Conservation (phyloP, 2,797 vertebrate species). For the Rachycentron canadum region DNA sequence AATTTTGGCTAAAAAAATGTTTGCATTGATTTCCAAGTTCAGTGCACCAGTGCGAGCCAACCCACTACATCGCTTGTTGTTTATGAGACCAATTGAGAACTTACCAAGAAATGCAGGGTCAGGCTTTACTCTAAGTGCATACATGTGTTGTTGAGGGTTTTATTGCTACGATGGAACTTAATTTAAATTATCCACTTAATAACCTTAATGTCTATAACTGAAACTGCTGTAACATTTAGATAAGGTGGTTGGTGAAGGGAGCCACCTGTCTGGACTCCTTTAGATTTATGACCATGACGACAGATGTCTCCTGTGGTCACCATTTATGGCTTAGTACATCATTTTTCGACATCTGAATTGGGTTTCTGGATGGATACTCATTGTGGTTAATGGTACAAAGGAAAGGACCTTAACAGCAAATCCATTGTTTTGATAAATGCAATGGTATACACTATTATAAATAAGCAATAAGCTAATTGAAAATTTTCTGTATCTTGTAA, state of each 20-base stretch:
- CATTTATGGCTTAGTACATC: constrained; percentile 44
- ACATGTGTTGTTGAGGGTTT: neutral
- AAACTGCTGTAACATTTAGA: constrained; percentile 53
- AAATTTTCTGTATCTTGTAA: constrained; percentile 24
- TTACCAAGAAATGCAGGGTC: neutral
- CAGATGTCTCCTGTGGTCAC: constrained; percentile 41
- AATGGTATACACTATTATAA: neutral
- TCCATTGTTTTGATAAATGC: constrained; percentile 30
- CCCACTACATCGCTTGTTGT: constrained; percentile 7
- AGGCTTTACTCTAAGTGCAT: neutral
- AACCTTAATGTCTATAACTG: constrained; percentile 18
- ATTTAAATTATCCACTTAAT: constrained; percentile 41
- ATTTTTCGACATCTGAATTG: constrained; percentile 48
- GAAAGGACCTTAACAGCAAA: constrained; percentile 14
- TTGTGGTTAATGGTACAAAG: constrained; percentile 24
- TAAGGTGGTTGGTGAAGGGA: constrained; percentile 36
- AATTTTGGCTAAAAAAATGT: neutral
- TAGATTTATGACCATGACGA: constrained; percentile 50
- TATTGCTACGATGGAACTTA: constrained; percentile 9
- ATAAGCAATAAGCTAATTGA: constrained; percentile 28
- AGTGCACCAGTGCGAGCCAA: neutral
- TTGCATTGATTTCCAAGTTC: neutral
- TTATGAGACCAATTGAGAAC: constrained; percentile 1
- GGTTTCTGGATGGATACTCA: constrained; percentile 28
- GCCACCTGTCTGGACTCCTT: constrained; percentile 32